Conservation (phyloP, 2,888 invertebrate species). For the Flexamia atlantica region DNA sequence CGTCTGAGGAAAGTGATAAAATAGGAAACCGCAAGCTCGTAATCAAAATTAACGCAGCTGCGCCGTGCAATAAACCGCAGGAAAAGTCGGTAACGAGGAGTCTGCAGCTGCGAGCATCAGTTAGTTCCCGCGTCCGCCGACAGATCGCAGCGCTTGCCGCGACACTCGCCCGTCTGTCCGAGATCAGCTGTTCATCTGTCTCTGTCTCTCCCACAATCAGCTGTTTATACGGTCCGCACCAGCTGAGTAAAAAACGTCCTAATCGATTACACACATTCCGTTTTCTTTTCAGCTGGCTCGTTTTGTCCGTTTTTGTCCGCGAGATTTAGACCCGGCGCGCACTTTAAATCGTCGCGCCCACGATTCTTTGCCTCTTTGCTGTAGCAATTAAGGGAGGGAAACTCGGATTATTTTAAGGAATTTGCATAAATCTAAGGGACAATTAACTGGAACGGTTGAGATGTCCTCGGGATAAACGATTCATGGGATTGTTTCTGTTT, state of each 20-base stretch:
- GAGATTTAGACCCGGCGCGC: conserved; percentile 8
- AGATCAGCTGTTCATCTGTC: too few relatives aligned
- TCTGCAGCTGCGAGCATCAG: conserved; percentile 15
- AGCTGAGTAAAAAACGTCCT: conserved; percentile 7
- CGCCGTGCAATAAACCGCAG: background rate
- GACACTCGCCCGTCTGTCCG: background rate
- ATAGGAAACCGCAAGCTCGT: conserved; percentile 33
- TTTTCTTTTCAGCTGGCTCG: conserved; percentile 13
- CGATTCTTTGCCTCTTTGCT: too few relatives aligned
- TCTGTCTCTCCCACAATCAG: conserved; percentile 21
- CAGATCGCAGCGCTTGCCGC: conserved; percentile 15
- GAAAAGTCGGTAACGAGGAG: conserved; percentile 1
- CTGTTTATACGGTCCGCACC: conserved; percentile 16
- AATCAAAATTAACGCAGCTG: conserved; percentile 2
- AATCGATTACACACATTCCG: conserved; percentile 47
- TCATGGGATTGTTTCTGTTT: background rate
- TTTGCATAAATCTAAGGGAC: background rate
- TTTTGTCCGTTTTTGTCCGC: conserved; percentile 40
- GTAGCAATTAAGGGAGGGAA: conserved; percentile 1
- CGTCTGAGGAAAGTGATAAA: conserved; percentile 37
- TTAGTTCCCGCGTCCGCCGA: conserved; percentile 6
- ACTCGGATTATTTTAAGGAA: background rate
- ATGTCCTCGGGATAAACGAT: conserved; percentile 32
- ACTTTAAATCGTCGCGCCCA: conserved; percentile 37
- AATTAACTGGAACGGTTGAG: conserved; percentile 12